These are phyloP conservation scores for Scaptomyza caliginosa DNA, from an alignment of 2,888 invertebrate species.

Conservation along the genomic window DNA sequence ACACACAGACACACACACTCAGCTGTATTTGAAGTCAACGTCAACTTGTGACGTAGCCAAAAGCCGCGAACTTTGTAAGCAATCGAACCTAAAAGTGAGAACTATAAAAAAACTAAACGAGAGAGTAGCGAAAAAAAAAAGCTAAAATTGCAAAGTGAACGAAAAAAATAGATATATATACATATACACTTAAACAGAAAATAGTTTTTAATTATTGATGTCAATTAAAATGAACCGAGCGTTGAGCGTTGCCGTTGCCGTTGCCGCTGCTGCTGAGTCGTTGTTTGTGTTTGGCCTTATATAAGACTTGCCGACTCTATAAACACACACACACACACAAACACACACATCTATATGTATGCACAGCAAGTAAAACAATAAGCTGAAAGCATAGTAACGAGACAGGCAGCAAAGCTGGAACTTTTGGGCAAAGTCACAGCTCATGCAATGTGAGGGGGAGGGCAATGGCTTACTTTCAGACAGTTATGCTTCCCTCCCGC, in stretches of 20 bases:
- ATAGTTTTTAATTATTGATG: conserved; percentile 79
- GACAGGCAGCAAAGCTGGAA: conserved; percentile 29
- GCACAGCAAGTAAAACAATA: conserved; percentile 62
- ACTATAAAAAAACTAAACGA: background rate
- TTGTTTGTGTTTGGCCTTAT: conserved; percentile 53
- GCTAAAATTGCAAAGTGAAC: conserved; percentile 32
- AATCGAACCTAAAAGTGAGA: background rate
- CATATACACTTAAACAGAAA: conserved; percentile 56
- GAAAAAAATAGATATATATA: background rate
- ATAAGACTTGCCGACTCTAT: conserved; percentile 50
- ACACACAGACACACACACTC: too few relatives aligned
- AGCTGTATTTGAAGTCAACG: conserved; percentile 16
- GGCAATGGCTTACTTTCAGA: conserved; percentile 12
- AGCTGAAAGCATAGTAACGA: conserved; percentile 53
- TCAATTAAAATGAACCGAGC: conserved; percentile 79
- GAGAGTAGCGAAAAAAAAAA: background rate
- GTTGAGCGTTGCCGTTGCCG: background rate
- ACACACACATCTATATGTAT: conserved; percentile 3
- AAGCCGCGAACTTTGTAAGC: conserved; percentile 14
- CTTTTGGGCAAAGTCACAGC: conserved; percentile 56
- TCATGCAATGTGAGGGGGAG: conserved; percentile 21
- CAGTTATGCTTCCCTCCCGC: background rate
- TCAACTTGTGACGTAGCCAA: conserved; percentile 21
- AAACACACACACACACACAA: conserved; percentile 9
- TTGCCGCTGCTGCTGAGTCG: conserved; percentile 17